Evolutionary conservation across 2,888 invertebrate species (phyloP).

Genomic region (Mimas tiliae): DNA sequence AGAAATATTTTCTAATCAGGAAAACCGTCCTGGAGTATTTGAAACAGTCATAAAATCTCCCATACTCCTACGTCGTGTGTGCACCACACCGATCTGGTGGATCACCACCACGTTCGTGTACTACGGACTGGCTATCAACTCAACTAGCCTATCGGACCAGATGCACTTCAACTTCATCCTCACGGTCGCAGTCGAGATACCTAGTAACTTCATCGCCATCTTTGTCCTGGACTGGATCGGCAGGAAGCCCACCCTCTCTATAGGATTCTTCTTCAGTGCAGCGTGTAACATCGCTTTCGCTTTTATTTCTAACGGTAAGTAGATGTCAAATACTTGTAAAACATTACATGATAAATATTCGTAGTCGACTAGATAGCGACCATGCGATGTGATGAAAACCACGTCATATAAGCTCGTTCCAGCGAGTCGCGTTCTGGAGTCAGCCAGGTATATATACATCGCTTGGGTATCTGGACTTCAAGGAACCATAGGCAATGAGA

Average conservation of each 20-base stretch:
- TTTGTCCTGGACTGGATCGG: conserved; percentile 86
- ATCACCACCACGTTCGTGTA: conserved; percentile 91
- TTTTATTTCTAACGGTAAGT: conserved; percentile 81
- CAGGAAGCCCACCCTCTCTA: conserved; percentile 84
- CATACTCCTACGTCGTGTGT: conserved; percentile 81
- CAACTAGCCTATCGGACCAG: conserved; percentile 89
- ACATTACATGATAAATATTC: no score
- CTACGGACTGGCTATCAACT: conserved; percentile 91
- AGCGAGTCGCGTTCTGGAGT: no score
- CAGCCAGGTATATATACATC: no score
- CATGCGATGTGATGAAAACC: no score
- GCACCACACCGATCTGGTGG: conserved; percentile 91
- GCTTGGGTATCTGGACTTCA: no score
- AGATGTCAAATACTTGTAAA: not conserved
- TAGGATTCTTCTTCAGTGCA: conserved; percentile 86
- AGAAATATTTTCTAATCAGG: conserved; percentile 27
- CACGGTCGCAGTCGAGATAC: conserved; percentile 88
- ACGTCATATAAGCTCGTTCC: no score
- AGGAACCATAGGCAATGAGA: no score
- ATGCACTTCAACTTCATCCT: conserved; percentile 90
- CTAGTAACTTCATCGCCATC: conserved; percentile 87
- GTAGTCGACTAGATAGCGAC: no score
- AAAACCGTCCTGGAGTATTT: conserved; percentile 44
- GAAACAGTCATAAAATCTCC: conserved; percentile 74
- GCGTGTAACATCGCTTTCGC: conserved; percentile 69